Conservation (phyloP, 2,113 vertebrate genomes). For the Pan troglodytes region NHGRI_mPanTro3-v2.1_pri NC_072414.2:34806501-34807000, state of each 20-base stretch:
- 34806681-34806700: neutral
- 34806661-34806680: slow-evolving; percentile 14
- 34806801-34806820: neutral
- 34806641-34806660: slow-evolving; percentile 6
- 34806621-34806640: slow-evolving; percentile 27
- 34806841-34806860: neutral
- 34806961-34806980: neutral
- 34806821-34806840: slow-evolving; percentile 23
- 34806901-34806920: neutral
- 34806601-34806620: slow-evolving; percentile 22
- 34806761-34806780: neutral
- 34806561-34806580: neutral
- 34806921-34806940: neutral
- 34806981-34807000: neutral
- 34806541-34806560: neutral
- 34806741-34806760: neutral
- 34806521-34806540: too few species aligned
- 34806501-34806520: too few species aligned
- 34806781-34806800: neutral
- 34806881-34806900: neutral
- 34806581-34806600: neutral
- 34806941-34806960: neutral
- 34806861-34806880: neutral
- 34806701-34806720: neutral
- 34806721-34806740: neutral